Conservation (phyloP, 2,888 invertebrate species). For the Autographa pulchrina region DNA sequence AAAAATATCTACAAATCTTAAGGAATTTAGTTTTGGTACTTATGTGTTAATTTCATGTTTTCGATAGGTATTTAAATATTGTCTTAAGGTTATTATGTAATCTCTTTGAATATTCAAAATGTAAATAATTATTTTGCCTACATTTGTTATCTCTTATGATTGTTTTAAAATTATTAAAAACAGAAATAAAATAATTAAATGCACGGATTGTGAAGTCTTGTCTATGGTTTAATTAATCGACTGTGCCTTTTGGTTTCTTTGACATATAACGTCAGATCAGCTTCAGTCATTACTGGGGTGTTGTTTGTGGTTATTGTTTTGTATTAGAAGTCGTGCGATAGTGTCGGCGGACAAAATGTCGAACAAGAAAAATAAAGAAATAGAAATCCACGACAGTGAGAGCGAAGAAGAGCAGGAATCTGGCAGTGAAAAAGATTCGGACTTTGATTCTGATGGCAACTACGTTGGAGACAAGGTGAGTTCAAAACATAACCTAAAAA, state of each 20-base stretch:
- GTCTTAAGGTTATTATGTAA: too few relatives aligned
- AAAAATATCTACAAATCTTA: too few relatives aligned
- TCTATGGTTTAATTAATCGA: background rate
- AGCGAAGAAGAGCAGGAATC: constrained; percentile 84
- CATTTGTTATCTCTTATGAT: too few relatives aligned
- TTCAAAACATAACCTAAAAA: constrained; percentile 76
- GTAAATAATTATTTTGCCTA: too few relatives aligned
- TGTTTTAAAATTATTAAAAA: too few relatives aligned
- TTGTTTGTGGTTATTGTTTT: constrained; percentile 45
- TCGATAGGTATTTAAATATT: too few relatives aligned
- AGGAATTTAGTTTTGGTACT: too few relatives aligned
- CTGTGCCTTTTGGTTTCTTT: background rate
- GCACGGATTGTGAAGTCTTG: background rate
- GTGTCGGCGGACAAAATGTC: constrained; percentile 73
- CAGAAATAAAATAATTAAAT: too few relatives aligned
- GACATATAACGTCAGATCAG: background rate
- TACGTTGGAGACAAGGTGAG: constrained; percentile 89
- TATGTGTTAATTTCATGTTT: too few relatives aligned
- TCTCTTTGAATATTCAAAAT: too few relatives aligned
- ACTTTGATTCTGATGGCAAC: constrained; percentile 86
- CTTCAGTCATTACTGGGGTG: background rate
- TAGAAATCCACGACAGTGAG: constrained; percentile 79
- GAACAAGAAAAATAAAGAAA: constrained; percentile 83
- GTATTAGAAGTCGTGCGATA: constrained; percentile 36
- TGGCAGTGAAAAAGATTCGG: constrained; percentile 81